Conservation (phyloP, 2,888 invertebrate genomes). For the Synanthedon myopaeformis region DNA sequence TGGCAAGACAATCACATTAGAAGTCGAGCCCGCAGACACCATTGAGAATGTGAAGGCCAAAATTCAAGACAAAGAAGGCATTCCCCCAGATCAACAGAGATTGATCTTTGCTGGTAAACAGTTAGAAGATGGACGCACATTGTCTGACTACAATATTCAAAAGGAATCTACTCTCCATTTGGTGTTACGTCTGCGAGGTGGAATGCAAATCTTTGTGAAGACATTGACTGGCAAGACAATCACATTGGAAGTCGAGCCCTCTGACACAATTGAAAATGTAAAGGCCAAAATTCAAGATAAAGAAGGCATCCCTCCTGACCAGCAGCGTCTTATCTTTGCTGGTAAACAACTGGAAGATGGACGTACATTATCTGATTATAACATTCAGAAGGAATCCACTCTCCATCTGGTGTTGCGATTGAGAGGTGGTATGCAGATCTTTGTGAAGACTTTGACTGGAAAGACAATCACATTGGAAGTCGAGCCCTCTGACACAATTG, state of each 20-base stretch:
- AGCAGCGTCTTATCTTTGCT: constrained; percentile 20
- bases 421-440: constrained; percentile 20
- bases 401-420: constrained; percentile 20
- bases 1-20: constrained; percentile 25
- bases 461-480: constrained; percentile 19
- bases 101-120: constrained; percentile 23
- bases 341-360: constrained; percentile 23
- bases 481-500: constrained; percentile 18
- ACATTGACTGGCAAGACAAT: constrained; percentile 28
- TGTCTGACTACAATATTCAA: constrained; percentile 24
- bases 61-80: constrained; percentile 71
- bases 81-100: constrained; percentile 47
- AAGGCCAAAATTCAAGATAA: constrained; percentile 26
- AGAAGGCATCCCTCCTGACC: constrained; percentile 22
- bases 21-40: constrained; percentile 59
- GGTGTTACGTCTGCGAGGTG: constrained; percentile 21
- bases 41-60: constrained; percentile 73
- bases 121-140: constrained; percentile 21
- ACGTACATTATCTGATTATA: constrained; percentile 20
- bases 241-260: constrained; percentile 25
- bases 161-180: constrained; percentile 23
- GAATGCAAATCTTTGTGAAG: constrained; percentile 29
- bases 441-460: constrained; percentile 17
- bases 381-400: constrained; percentile 22
- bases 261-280: constrained; percentile 28